Evolutionary conservation across 2,888 invertebrate genomes (phyloP), one percentile per base, ranked within the genome.

Genomic region (Pheosia gnoma): DNA sequence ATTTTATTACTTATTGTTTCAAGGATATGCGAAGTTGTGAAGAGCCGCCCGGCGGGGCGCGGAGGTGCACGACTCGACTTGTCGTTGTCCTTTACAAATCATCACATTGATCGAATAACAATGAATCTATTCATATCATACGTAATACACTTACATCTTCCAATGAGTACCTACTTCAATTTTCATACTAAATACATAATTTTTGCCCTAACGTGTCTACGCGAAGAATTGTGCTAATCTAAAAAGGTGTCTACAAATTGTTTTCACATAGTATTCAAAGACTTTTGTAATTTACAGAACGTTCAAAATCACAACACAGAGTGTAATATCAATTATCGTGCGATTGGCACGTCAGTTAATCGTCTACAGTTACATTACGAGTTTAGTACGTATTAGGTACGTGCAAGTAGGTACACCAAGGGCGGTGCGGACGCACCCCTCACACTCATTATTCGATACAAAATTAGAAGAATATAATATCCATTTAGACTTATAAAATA

Each of bases 231-330:
- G 92, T 93, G 92, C 93, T 93, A 93, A 88, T 92, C 93, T 93
- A 93, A 86, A 88, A 88, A 91, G 87, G 86, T 87, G 88, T 88
- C 93, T 93, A 93, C 92, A 88, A 85, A 84, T 84, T 52, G 52
- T 86, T 82, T 85, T 82, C 68, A 72, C 77, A 85, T 87, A 90
- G 83, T 89, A 86, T 84, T 78, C 71, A 77, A 90, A 90, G 90
- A 89, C 77, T 88, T 88, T 89, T 84, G 87, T 91, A 93, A 89
- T 93, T 88, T 93, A 94, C 93, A 93, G 93, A 93, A 91, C 89
- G 87, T 90, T 91, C 89, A 94, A 94, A 93, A 93, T 94, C 94
- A 94, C 94, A 94, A 94, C 94, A 94, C 94, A 94, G 94, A 94
- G 94, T 94, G 94, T 93, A 92, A 91, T 92, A 92, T 92, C 90